Base-by-base conservation (phyloP, 2,113 vertebrate species). In the Hypocryptadius cinnamomeus region DNA sequence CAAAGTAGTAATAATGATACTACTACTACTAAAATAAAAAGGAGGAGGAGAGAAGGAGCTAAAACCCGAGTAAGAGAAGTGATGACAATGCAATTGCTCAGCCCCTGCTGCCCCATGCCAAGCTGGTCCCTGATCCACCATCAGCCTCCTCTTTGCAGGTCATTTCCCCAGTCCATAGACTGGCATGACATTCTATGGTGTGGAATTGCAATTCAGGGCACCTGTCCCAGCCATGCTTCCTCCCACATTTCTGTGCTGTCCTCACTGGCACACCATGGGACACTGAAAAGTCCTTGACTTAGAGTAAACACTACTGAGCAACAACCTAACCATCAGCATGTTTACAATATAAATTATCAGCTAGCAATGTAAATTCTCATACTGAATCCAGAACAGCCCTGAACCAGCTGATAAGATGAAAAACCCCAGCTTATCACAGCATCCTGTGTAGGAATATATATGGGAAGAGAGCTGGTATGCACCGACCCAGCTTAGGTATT, bases 151-250 rank as follows among this genome's bases (percentile, higher is more conserved):
- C 24, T 18, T 56, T n/a, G 60, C 31, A 42, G 44, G 8, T 20
- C 5, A n/a, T 37, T 73, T 39, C 12, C 35, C 35, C 33, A 44
- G 27, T 33, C 47, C 28, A 24, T 13, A 9, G 8, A 37, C 12
- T 51, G 60, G 7, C 37, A 33, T 42, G 60, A 14, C 0, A 0
- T 20, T 37, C 51, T 39, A 0, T 37, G 22, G 42, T 33, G 37
- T 73, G 51, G 60, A 59, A 59, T 33, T 73, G 44, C 51, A 65
- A 8, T 44, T 57, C 22, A 33, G 76, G 44, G 10, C 68, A 72
- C 44, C 27, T 59, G 44, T n/a, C 19, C 51, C 53, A 50, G n/a
- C 44, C 19, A 1, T 20, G 27, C 13, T 80, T 31, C 28, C 33
- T 88, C 51, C 33, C 69, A 59, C 45, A 8, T 59, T 39, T 88